phyloP scores from a whole-genome alignment of 2,113 vertebrate species.

The Labrus mixtus region DNA sequence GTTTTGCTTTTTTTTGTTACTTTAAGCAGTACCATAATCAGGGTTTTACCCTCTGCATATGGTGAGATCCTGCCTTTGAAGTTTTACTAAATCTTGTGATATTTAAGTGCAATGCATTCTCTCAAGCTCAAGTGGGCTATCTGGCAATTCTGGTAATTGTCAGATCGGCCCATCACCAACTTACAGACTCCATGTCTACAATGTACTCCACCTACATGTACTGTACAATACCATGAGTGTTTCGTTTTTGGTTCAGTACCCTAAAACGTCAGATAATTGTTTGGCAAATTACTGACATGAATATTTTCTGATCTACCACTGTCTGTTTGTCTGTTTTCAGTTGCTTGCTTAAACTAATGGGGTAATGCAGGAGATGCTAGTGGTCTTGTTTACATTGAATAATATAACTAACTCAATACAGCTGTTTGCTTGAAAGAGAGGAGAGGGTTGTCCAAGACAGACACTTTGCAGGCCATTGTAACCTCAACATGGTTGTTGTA shows the following conservation, averaged over 20 bases:
- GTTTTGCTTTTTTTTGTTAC: not conserved
- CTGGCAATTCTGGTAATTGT: not conserved
- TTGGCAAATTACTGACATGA: not conserved
- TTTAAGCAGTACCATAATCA: too few species aligned
- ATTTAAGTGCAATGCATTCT: not conserved
- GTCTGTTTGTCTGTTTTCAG: too few species aligned
- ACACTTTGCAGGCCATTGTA: too few species aligned
- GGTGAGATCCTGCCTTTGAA: not conserved
- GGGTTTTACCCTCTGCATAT: not conserved
- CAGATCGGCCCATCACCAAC: not conserved
- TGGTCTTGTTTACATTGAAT: too few species aligned
- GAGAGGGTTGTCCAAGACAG: too few species aligned
- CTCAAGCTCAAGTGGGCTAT: not conserved
- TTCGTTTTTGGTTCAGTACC: not conserved
- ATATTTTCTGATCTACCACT: too few species aligned
- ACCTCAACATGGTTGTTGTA: too few species aligned
- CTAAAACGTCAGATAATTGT: not conserved
- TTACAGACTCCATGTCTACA: too few species aligned
- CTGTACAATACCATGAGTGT: not conserved
- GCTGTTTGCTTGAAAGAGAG: too few species aligned
- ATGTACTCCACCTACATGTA: not conserved
- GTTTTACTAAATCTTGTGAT: not conserved
- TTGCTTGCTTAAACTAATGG: too few species aligned
- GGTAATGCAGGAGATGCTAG: too few species aligned
- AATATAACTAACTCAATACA: too few species aligned